Conservation (phyloP, 2,113 vertebrate genomes). For the Casuarius casuarius region DNA sequence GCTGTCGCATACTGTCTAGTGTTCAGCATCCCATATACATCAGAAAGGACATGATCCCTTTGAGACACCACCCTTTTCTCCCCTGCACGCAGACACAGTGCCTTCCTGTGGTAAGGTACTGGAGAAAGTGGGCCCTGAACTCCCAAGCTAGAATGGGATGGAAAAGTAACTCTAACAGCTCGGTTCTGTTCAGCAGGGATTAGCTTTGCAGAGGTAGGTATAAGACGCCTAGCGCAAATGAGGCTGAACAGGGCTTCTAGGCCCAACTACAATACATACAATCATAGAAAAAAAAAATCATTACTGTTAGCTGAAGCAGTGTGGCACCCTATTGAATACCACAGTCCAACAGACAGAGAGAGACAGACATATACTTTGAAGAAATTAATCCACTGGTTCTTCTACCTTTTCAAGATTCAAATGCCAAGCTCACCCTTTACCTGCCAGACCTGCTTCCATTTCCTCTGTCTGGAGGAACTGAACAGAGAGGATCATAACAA, state of each 20-base stretch:
- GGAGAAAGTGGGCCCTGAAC: not conserved
- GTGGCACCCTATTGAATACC: accelerated
- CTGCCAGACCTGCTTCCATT: not conserved
- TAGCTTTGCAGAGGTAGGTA: not conserved
- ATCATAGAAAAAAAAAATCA: not conserved
- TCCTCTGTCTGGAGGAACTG: not conserved
- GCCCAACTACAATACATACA: not conserved
- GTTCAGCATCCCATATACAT: not conserved
- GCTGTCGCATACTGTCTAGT: not conserved
- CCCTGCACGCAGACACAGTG: not conserved
- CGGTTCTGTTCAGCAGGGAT: not conserved
- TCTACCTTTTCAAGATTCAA: not conserved
- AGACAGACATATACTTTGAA: not conserved
- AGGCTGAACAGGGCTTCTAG: not conserved
- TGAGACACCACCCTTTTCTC: not conserved
- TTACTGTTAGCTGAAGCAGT: not conserved
- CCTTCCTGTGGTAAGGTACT: not conserved
- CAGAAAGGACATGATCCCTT: not conserved
- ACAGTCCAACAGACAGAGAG: not conserved
- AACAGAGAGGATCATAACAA: not conserved
- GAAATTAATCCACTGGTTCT: not conserved
- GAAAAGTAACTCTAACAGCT: not conserved
- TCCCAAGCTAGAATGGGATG: not conserved
- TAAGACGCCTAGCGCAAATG: not conserved
- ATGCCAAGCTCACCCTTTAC: not conserved